These are phyloP conservation scores for Bombus consobrinus DNA, from an alignment of 1,140 invertebrate species.

Conservation along the genomic window DNA sequence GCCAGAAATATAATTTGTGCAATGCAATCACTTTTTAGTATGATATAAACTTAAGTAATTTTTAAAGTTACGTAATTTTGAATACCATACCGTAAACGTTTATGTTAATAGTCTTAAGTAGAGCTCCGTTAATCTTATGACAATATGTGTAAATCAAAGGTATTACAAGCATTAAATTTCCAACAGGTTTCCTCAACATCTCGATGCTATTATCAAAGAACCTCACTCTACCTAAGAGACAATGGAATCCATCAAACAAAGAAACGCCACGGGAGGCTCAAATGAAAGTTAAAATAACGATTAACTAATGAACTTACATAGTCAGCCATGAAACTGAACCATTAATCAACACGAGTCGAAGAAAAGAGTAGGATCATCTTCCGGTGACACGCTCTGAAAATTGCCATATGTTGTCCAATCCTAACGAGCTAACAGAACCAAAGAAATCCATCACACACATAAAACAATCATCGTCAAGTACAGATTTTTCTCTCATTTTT, in stretches of 20 bases:
- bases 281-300: not conserved
- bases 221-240: not conserved
- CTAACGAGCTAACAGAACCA: not conserved
- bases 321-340: not conserved
- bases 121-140: too few relatives aligned
- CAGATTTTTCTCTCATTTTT: not conserved
- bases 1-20: too few relatives aligned
- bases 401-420: conserved; percentile 42
- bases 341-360: conserved; percentile 25
- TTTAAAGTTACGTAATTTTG: too few relatives aligned
- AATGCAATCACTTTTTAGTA: too few relatives aligned
- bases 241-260: not conserved
- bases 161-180: too few relatives aligned
- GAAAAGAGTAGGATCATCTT: conserved; percentile 13
- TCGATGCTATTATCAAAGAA: not conserved
- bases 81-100: too few relatives aligned
- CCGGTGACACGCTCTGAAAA: not conserved
- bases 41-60: too few relatives aligned
- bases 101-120: too few relatives aligned
- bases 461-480: not conserved
- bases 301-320: conserved; percentile 13
- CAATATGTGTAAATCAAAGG: too few relatives aligned
- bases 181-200: not conserved
- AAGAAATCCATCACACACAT: not conserved
- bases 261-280: not conserved